A percentile compares a stretch with the other conserved stretches of the same genome.
phyloP scores from a whole-genome alignment of 2,797 vertebrate species.

The Chaetodon trifasciatus region DNA sequence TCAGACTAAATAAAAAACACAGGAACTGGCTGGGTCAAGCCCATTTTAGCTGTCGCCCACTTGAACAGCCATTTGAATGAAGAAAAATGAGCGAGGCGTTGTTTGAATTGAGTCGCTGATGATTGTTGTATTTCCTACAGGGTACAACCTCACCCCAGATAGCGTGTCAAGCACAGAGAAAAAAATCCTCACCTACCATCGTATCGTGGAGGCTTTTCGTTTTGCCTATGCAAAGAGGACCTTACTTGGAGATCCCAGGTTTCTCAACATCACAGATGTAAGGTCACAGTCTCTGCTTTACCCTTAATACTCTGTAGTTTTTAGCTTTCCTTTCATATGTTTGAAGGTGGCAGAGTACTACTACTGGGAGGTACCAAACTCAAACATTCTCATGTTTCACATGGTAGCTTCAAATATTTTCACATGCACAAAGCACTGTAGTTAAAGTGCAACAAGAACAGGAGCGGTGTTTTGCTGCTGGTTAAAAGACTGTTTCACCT shows the following conservation, averaged over 20 bases:
- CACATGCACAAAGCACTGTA: background rate
- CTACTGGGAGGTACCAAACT: background rate
- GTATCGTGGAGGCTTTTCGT: constrained; percentile 93
- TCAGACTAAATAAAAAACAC: constrained; percentile 50
- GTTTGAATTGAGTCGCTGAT: constrained; percentile 15
- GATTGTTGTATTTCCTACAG: constrained; percentile 76
- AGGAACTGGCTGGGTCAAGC: constrained; percentile 17
- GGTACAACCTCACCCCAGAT: constrained; percentile 88
- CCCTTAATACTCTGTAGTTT: too few relatives aligned
- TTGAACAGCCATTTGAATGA: constrained; percentile 3
- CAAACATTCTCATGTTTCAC: background rate
- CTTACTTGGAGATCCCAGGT: constrained; percentile 90
- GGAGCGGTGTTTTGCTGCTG: background rate
- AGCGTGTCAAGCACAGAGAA: constrained; percentile 83
- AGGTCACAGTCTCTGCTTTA: constrained; percentile 12
- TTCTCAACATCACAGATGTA: constrained; percentile 89
- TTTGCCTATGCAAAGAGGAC: constrained; percentile 96
- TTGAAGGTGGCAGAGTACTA: background rate
- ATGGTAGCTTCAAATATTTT: background rate
- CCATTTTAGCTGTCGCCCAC: constrained; percentile 27
- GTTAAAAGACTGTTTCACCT: background rate
- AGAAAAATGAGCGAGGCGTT: background rate
- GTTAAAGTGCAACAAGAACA: background rate
- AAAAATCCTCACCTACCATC: constrained; percentile 92
- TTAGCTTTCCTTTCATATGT: background rate